These are phyloP conservation scores for Leptodactylus fallax DNA, from an alignment of 2,797 vertebrate species.

Conservation along the genomic window DNA sequence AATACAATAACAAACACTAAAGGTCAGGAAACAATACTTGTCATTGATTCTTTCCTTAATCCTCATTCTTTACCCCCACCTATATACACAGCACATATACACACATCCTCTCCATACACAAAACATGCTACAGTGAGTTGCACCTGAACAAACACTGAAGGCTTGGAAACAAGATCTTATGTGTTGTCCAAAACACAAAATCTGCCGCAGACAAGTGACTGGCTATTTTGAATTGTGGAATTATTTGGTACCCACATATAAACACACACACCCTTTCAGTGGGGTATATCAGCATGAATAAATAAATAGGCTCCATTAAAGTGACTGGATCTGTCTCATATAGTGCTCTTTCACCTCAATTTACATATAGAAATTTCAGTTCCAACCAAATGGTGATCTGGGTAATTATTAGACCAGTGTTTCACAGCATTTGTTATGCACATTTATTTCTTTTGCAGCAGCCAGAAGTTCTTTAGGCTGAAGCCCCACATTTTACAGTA, in stretches of 20 bases:
- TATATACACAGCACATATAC: not conserved
- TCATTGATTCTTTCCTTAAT: constrained; percentile 5
- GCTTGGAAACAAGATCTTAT: constrained; percentile 13
- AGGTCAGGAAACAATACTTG: not conserved
- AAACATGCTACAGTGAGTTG: not conserved
- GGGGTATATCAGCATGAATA: not conserved
- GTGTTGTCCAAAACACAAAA: not conserved
- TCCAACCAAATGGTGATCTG: too few species aligned
- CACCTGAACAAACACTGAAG: constrained; percentile 39
- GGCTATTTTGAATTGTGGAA: not conserved
- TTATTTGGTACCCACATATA: not conserved
- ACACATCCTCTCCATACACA: not conserved
- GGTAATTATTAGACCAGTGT: too few species aligned
- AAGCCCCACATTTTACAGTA: too few species aligned
- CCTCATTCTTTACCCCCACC: not conserved
- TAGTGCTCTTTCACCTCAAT: too few species aligned
- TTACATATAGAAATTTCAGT: too few species aligned
- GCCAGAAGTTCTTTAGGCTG: too few species aligned
- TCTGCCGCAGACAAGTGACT: not conserved
- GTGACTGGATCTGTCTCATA: not conserved
- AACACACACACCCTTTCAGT: not conserved
- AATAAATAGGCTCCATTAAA: not conserved
- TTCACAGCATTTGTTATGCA: too few species aligned
- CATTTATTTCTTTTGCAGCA: too few species aligned
- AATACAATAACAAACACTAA: constrained; percentile 8